Conservation (phyloP, 2,888 invertebrate species). For the Matsumyia berberina region DNA sequence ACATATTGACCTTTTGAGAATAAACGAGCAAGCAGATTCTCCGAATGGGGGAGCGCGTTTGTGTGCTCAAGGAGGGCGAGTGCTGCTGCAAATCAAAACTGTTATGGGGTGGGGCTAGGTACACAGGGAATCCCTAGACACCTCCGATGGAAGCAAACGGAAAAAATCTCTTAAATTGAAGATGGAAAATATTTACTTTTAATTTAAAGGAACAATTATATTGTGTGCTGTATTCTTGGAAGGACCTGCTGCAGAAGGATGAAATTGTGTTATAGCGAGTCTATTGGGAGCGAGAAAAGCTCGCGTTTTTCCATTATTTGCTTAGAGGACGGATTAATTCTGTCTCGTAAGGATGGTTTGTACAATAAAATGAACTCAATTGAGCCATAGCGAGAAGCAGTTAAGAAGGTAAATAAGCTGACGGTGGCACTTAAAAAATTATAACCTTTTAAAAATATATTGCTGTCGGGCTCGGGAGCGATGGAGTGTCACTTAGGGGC, state of each 20-base stretch:
- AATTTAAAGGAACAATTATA: slow-evolving; percentile 58
- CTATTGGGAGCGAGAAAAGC: neutral
- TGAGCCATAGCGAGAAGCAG: slow-evolving; percentile 39
- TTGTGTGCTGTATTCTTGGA: slow-evolving; percentile 21
- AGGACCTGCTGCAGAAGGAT: neutral
- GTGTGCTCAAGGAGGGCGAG: neutral
- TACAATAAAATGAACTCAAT: slow-evolving; percentile 51
- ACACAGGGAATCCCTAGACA: slow-evolving; percentile 50
- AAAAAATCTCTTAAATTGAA: slow-evolving; percentile 16
- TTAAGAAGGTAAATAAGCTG: slow-evolving; percentile 20
- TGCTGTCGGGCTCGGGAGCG: neutral
- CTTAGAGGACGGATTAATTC: slow-evolving; percentile 33
- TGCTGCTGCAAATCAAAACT: slow-evolving; percentile 2
- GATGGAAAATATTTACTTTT: slow-evolving; percentile 64
- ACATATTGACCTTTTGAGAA: slow-evolving; percentile 57
- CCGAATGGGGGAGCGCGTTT: neutral
- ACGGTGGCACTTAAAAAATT: slow-evolving; percentile 13
- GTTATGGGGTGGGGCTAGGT: neutral
- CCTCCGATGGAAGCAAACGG: neutral
- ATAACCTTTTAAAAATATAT: slow-evolving; percentile 4
- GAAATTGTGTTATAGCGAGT: slow-evolving; percentile 33
- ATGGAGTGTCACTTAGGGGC: neutral
- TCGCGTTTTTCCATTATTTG: slow-evolving; percentile 19
- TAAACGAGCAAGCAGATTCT: slow-evolving; percentile 24
- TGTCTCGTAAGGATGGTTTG: slow-evolving; percentile 38